Base-by-base conservation (phyloP, 2,797 vertebrate genomes). In the Lacerta bilineata region DNA sequence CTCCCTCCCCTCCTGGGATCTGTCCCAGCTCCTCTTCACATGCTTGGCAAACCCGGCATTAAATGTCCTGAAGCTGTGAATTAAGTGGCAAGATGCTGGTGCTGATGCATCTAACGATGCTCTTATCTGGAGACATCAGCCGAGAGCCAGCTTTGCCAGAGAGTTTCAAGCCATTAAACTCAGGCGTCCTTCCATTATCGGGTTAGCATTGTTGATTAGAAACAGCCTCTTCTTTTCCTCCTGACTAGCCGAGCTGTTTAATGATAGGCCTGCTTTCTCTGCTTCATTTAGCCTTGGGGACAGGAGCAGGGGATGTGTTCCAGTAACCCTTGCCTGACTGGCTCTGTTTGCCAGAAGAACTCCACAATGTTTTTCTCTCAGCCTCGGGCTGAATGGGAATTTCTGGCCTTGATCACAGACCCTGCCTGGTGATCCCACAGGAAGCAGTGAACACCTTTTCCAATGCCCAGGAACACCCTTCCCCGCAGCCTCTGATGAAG, bases 111-210 rank as follows among this genome's bases (percentile, higher is more conserved):
- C 83, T 36, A 50, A 85, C 25, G n/a, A 15, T 23, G 10, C 69
- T 80, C n/a, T 85, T 88, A 84, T 88, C 75, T 33, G 18, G 59
- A 80, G 83, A 74, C 83, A 74, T 85, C 88, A 85, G 39, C 83
- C 27, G 74, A 77, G 74, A 71, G 74, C 64, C 27, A 6, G 87
- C 81, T 8, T 85, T 72, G 88, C 83, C 64, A 77, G 88, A 81
- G 83, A 89, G 83, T 89, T 85, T 85, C 83, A 66, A 80, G 83
- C 83, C 88, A 89, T 89, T 89, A 85, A 89, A 85, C 88, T 5
- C 39, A 85, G 77, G 55, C 83, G 80, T 50, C 55, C 77, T 89
- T 39, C 88, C 83, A 80, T 85, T 80, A 89, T 89, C 88, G 17
- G 88, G 83, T 85, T 85, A 80, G 88, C 88, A 50, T 75, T 75